Percentiles rank a stretch among this genome's conserved stretches.
Evolutionary conservation across 2,888 invertebrate species (phyloP).

Genomic region (Chloroclysta siterata): DNA sequence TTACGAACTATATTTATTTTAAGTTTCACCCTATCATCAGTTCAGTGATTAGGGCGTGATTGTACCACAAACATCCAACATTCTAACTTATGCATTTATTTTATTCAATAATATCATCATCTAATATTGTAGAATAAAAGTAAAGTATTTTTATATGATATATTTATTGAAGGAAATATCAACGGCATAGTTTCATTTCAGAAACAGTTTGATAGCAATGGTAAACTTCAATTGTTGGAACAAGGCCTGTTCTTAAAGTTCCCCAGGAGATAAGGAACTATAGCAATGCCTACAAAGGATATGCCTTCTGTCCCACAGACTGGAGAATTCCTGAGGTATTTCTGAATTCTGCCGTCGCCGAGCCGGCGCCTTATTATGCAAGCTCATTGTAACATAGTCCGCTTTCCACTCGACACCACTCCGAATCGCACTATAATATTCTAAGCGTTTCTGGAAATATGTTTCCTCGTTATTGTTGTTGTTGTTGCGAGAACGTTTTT

Average conservation of each 20-base stretch:
- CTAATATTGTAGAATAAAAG: too few species aligned
- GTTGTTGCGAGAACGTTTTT: conserved; percentile 19
- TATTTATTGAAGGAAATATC: too few species aligned
- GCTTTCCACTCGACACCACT: conserved; percentile 51
- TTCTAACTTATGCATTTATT: too few species aligned
- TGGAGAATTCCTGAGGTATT: conserved; percentile 32
- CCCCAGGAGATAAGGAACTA: conserved; percentile 22
- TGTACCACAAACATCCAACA: too few species aligned
- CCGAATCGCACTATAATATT: conserved; percentile 47
- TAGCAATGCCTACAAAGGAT: conserved; percentile 31
- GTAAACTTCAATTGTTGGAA: conserved; percentile 6
- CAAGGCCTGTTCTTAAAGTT: conserved; percentile 16
- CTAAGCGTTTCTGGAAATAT: conserved; percentile 36
- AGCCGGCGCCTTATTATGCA: conserved; percentile 62
- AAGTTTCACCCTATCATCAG: too few species aligned
- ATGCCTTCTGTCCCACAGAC: conserved; percentile 29
- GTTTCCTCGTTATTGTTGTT: conserved; percentile 24
- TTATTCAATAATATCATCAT: too few species aligned
- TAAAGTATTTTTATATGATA: too few species aligned
- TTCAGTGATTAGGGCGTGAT: too few species aligned
- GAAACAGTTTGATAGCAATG: too few species aligned
- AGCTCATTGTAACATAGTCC: conserved; percentile 54
- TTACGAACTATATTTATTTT: too few species aligned
- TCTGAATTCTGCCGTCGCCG: conserved; percentile 34
- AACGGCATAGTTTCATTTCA: too few species aligned